phyloP scores from a whole-genome alignment of 2,888 invertebrate species.

The Noctua janthina region DNA sequence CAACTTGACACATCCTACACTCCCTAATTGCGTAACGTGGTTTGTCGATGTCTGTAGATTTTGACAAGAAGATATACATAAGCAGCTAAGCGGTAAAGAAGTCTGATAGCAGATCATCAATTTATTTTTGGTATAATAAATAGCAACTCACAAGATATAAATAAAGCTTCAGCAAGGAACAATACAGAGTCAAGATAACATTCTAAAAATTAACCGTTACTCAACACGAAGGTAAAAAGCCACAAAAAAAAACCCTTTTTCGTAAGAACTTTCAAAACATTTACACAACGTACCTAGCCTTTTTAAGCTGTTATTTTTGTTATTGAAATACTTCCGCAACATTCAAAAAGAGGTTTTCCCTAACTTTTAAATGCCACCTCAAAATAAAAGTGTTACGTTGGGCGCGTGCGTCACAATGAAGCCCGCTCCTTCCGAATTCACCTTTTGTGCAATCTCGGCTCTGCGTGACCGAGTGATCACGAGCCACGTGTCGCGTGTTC shows the following conservation, averaged over 20 bases:
- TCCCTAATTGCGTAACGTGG: not conserved
- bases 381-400: conserved; percentile 51
- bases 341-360: conserved; percentile 12
- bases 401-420: conserved; percentile 72
- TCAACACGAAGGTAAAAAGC: conserved; percentile 1
- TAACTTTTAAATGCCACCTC: conserved; percentile 49
- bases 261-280: conserved; percentile 29
- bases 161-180: not conserved
- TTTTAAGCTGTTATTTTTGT: conserved; percentile 43
- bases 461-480: conserved; percentile 48
- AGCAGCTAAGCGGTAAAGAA: not conserved
- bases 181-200: not conserved
- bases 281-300: conserved; percentile 29
- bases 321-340: conserved; percentile 12
- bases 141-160: not conserved
- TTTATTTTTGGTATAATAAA: not conserved
- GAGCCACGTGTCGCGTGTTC: conserved; percentile 49
- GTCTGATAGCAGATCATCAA: not conserved
- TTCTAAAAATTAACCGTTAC: conserved; percentile 6
- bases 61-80: not conserved
- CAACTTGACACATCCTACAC: not conserved
- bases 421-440: conserved; percentile 51
- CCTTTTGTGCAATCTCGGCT: conserved; percentile 43
- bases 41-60: not conserved
- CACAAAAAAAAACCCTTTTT: not conserved